Conservation (phyloP, 2,888 invertebrate genomes). For the Lithophane semibrunnea region DNA sequence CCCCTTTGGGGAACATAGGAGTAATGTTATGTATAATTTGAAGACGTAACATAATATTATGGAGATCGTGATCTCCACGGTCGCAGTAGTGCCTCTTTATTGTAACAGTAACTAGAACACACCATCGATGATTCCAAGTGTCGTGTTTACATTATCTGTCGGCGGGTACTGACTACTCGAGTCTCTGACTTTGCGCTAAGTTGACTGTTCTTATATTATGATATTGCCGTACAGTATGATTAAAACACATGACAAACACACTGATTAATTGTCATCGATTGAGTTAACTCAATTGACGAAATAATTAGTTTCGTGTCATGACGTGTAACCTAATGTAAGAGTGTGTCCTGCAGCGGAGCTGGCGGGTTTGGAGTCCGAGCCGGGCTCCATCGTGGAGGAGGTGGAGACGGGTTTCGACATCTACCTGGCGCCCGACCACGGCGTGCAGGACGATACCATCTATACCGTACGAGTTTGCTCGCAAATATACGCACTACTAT, state of each 20-base stretch:
- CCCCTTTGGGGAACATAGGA: too few species aligned
- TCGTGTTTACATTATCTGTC: background rate
- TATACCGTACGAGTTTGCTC: slow-evolving; percentile 69
- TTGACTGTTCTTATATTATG: background rate
- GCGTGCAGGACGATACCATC: slow-evolving; percentile 68
- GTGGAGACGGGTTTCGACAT: slow-evolving; percentile 78
- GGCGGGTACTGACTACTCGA: background rate
- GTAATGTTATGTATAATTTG: background rate
- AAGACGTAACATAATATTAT: background rate
- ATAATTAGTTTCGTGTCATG: background rate
- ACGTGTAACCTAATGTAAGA: background rate
- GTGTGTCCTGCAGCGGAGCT: slow-evolving; percentile 44
- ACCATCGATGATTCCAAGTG: too few species aligned
- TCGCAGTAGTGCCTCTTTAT: background rate
- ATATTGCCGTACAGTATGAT: background rate
- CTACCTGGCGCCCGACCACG: slow-evolving; percentile 76
- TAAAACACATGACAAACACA: background rate
- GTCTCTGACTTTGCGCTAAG: background rate
- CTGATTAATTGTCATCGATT: background rate
- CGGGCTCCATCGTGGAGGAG: slow-evolving; percentile 59
- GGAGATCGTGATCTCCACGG: background rate
- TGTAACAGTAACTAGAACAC: background rate
- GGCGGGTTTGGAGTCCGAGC: slow-evolving; percentile 25
- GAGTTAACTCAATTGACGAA: background rate
- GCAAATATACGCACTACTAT: background rate